phyloP scores from a whole-genome alignment of 1,140 invertebrate genomes.

The Procambarus clarkii region DNA sequence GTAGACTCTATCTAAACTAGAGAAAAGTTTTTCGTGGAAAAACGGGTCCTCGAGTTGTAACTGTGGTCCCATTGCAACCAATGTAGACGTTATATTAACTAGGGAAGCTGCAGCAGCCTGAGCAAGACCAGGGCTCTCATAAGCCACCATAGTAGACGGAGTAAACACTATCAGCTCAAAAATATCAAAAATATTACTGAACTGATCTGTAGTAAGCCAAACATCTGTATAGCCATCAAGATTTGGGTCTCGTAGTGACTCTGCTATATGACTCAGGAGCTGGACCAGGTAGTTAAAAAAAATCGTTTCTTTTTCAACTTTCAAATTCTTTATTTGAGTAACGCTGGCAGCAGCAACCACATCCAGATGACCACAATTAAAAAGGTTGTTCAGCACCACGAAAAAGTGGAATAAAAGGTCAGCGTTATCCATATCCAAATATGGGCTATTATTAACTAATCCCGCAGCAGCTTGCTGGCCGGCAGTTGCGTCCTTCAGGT shows the following conservation, averaged over 20 bases:
- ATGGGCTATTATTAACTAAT: not conserved
- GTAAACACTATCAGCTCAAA: not conserved
- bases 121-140: not conserved
- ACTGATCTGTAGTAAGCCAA: not conserved
- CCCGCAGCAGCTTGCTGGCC: too few relatives aligned
- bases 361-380: not conserved
- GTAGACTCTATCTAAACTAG: not conserved
- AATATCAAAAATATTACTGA: not conserved
- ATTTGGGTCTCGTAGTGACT: not conserved
- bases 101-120: not conserved
- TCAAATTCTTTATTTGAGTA: not conserved
- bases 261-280: not conserved
- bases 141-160: not conserved
- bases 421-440: not conserved
- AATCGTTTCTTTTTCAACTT: not conserved
- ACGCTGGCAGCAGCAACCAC: not conserved
- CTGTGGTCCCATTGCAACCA: not conserved
- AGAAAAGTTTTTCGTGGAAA: not conserved
- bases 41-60: not conserved
- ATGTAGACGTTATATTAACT: not conserved
- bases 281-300: not conserved
- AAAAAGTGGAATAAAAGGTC: not conserved
- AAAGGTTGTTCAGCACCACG: not conserved
- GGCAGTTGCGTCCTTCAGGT: not conserved
- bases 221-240: too few relatives aligned